Conservation (phyloP, 2,797 vertebrate species). For the Mus spretus region DNA sequence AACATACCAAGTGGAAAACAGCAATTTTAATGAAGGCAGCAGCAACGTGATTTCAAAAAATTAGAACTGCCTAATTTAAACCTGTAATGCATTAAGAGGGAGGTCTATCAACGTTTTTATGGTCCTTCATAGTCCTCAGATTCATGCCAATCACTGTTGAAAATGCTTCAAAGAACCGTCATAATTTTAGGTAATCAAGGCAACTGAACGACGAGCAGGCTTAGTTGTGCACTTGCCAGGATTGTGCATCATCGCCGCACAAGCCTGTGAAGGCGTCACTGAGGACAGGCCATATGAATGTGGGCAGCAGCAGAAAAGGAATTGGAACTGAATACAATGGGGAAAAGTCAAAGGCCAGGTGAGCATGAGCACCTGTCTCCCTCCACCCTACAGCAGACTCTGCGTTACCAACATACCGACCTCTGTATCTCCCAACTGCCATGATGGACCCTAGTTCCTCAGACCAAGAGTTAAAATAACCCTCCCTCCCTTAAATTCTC, state of each 20-base stretch:
- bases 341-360: background rate
- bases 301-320: background rate
- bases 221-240: too few species aligned
- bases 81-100: background rate
- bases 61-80: slow-evolving; percentile 1
- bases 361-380: background rate
- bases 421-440: background rate
- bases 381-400: background rate
- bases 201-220: background rate
- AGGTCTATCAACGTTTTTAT: background rate
- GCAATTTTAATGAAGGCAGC: background rate
- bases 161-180: background rate
- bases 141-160: slow-evolving; percentile 10
- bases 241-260: too few species aligned
- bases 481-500: background rate
- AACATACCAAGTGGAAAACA: slow-evolving; percentile 28
- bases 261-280: background rate
- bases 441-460: background rate
- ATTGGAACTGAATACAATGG: background rate
- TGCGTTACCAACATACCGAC: background rate
- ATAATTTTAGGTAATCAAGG: slow-evolving; percentile 26
- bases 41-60: background rate
- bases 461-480: background rate
- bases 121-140: background rate
- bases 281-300: background rate